Evolutionary conservation across 2,888 invertebrate genomes (phyloP).

Genomic region (Carabus problematicus): DNA sequence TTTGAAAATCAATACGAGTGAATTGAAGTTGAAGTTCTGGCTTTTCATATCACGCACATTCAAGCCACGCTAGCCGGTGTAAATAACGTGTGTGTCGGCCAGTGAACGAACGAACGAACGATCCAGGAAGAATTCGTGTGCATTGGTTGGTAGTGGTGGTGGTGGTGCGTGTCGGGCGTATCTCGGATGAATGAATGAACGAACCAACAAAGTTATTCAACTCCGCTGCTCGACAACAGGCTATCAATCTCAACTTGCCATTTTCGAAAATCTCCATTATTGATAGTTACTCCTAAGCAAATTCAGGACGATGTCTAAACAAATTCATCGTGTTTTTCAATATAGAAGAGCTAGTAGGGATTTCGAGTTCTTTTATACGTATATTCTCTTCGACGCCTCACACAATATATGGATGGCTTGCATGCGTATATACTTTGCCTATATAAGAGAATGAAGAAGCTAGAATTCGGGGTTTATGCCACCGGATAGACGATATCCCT

Average conservation of each 20-base stretch:
- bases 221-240: background rate
- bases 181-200: too few species aligned
- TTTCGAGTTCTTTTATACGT: slow-evolving; percentile 6
- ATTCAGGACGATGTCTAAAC: slow-evolving; percentile 21
- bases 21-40: slow-evolving; percentile 5
- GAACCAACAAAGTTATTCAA: too few species aligned
- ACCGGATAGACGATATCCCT: slow-evolving; percentile 1
- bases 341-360: slow-evolving; percentile 1
- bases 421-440: background rate
- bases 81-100: slow-evolving; percentile 5
- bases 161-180: too few species aligned
- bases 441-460: slow-evolving; percentile 1
- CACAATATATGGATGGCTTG: slow-evolving; percentile 3
- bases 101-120: background rate
- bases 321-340: slow-evolving; percentile 27
- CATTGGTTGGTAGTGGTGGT: too few species aligned
- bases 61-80: slow-evolving; percentile 1
- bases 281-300: slow-evolving; percentile 25
- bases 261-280: slow-evolving; percentile 22
- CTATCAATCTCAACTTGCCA: background rate
- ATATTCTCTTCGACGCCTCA: slow-evolving; percentile 1
- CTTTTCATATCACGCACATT: background rate
- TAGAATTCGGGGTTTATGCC: background rate
- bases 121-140: background rate
- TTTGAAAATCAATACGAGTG: slow-evolving; percentile 12